Percentiles rank a stretch among this genome's conserved stretches.
Conservation (phyloP, 2,888 invertebrate genomes). For the Drosophila pseudotalamancana region DNA sequence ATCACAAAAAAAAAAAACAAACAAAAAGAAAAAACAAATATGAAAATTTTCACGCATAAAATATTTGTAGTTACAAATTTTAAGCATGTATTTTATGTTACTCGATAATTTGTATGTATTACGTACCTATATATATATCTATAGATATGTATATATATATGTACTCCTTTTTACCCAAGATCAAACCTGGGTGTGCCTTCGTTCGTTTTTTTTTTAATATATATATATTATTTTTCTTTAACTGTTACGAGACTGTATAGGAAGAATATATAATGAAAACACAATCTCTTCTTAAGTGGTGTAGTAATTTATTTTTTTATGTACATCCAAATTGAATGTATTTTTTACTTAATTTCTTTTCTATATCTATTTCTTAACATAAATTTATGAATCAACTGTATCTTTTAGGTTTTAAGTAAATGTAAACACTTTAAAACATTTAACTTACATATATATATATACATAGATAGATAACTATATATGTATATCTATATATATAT, state of each 20-base stretch:
- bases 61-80: constrained; percentile 46
- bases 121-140: constrained; percentile 20
- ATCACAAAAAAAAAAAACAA: constrained; percentile 7
- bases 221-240: constrained; percentile 19
- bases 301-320: constrained; percentile 57
- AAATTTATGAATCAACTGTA: constrained; percentile 48
- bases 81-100: constrained; percentile 59
- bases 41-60: constrained; percentile 40
- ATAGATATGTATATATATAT: constrained; percentile 12
- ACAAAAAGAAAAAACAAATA: background rate
- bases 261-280: constrained; percentile 26
- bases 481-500: constrained; percentile 15
- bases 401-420: constrained; percentile 52
- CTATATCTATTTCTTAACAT: constrained; percentile 36
- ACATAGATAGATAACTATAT: constrained; percentile 26
- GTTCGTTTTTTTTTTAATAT: constrained; percentile 34
- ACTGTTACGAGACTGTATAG: constrained; percentile 46
- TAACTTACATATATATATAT: constrained; percentile 31
- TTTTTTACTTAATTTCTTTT: constrained; percentile 53
- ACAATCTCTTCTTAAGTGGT: constrained; percentile 46
- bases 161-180: constrained; percentile 21
- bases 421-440: constrained; percentile 52
- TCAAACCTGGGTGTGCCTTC: constrained; percentile 52
- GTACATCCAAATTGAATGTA: constrained; percentile 51
- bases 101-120: constrained; percentile 35